Percentiles rank a stretch among this genome's conserved stretches.
Evolutionary conservation across 2,888 invertebrate genomes (phyloP).

Genomic region (Limnephilus lunatus): DNA sequence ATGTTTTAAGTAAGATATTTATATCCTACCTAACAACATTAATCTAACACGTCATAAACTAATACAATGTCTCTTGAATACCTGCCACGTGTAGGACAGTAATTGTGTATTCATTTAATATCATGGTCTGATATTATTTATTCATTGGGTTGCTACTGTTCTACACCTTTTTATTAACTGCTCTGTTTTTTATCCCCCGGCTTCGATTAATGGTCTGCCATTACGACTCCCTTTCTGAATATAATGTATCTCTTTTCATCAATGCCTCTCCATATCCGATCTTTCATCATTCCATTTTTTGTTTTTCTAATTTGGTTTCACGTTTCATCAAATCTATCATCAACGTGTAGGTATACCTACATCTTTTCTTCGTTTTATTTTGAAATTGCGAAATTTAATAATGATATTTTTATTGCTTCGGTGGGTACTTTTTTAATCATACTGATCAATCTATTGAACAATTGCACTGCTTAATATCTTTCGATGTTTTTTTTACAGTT

Average conservation of each 20-base stretch:
- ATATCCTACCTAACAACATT: not conserved
- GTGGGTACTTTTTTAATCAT: not conserved
- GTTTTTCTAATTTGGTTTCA: not conserved
- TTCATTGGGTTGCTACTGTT: not conserved
- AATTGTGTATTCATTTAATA: not conserved
- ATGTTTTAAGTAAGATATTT: not conserved
- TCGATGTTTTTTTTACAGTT: too few relatives aligned
- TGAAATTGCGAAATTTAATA: not conserved
- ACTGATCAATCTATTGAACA: not conserved
- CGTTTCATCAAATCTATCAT: too few relatives aligned
- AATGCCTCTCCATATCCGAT: not conserved
- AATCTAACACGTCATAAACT: not conserved
- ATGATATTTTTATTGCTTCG: not conserved
- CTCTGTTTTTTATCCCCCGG: not conserved
- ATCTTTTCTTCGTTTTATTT: not conserved
- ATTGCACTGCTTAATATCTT: not conserved
- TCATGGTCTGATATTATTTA: conserved; percentile 2
- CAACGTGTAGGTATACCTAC: too few relatives aligned
- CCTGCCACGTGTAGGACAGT: not conserved
- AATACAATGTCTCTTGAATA: not conserved
- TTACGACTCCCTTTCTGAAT: conserved; percentile 37
- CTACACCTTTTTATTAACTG: not conserved
- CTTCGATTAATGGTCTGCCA: conserved; percentile 15
- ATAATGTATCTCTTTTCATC: not conserved
- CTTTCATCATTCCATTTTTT: not conserved